Base-by-base conservation (phyloP, 2,888 invertebrate species). In the Portevinia maculata region DNA sequence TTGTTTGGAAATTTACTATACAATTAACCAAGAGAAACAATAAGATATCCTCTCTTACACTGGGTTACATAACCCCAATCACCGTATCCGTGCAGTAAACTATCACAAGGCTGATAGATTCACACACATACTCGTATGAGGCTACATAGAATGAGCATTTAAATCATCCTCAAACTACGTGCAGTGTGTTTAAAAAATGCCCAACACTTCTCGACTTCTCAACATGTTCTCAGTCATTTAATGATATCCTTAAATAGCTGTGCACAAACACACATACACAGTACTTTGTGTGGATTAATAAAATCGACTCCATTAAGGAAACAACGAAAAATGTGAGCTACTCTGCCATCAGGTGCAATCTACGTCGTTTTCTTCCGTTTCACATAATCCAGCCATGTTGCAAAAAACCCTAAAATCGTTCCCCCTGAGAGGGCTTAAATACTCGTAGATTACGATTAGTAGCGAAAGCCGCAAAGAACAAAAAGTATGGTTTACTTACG, bases 161-260 rank as follows among this genome's bases (percentile, higher is more conserved):
- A 69, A 69, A 75, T 59, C 59, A 69, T 52, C 67, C 46, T 19
- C 59, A 52, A 60, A 53, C 30, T 60, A 69, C 53, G 69, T 75
- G 69, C 53, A 37, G 50, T 37, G 44, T 44, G 52, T 53, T 59
- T 53, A 28, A 17, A 37, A 67, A 44, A 60, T 39, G 44, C 15
- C 19, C 32, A 34, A 32, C 60, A 8, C 19, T 32, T 5, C 11
- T 15, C 17, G 15, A 11, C 8, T 21, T 28, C 13, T n/a, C 21
- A 9, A 13, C 21, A 30, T 17, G 41, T 53, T 65, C 15, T 17
- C 48, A 59, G 24, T 1, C 48, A 24, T 53, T 59, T 67, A 67
- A 75, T 75, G 59, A 69, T 46, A 13, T 46, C 44, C 24, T 52
- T 24, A 24, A 50, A 15, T 17, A 24, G 32, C 5, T 13, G 21